phyloP scores from a whole-genome alignment of 2,113 vertebrate species.

The Calypte anna region DNA sequence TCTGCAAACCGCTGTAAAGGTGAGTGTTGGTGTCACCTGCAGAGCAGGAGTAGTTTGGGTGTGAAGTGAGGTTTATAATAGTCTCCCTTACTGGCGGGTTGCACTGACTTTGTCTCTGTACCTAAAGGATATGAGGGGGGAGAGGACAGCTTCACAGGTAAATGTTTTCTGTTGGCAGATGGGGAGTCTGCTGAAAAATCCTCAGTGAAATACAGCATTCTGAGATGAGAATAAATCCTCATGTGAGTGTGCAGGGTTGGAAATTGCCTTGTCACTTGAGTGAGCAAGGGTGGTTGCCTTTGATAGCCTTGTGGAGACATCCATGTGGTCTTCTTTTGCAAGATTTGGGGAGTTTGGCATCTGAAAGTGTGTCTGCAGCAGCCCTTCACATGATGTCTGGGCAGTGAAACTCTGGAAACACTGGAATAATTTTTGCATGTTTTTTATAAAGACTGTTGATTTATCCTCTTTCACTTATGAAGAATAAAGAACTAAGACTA shows the following conservation, averaged over 20 bases:
- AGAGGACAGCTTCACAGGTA: neutral
- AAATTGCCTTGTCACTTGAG: neutral
- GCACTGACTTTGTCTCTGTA: neutral
- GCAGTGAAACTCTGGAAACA: neutral
- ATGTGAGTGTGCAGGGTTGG: neutral
- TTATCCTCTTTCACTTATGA: neutral
- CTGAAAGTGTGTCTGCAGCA: neutral
- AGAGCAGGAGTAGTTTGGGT: fast-evolving
- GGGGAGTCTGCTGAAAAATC: neutral
- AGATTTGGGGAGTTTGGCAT: neutral
- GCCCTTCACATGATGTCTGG: neutral
- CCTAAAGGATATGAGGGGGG: fast-evolving
- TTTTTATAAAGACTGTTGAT: neutral
- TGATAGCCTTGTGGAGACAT: neutral
- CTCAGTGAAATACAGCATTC: fast-evolving
- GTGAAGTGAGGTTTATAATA: too few species aligned
- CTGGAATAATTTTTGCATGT: neutral
- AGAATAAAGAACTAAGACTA: neutral
- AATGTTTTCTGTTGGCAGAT: neutral
- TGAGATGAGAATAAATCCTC: neutral
- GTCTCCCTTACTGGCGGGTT: neutral
- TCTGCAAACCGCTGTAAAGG: neutral
- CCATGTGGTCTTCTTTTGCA: neutral
- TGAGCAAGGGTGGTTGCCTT: neutral
- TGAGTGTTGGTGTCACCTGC: neutral